Percentiles rank a stretch among this genome's conserved stretches.
phyloP scores from a whole-genome alignment of 2,888 invertebrate species.

The Ceramica pisi region DNA sequence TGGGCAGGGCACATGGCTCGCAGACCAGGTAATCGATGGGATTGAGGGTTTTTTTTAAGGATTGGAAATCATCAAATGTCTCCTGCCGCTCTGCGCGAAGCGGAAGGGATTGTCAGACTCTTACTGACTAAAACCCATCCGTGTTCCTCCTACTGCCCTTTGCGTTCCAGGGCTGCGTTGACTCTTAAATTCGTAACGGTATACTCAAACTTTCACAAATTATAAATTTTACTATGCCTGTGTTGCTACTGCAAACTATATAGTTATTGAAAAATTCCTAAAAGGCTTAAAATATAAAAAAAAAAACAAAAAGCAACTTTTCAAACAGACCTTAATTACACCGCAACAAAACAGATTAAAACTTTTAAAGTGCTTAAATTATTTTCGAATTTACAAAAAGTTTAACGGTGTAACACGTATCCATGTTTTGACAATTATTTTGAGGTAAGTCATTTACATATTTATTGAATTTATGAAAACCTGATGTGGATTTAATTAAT shows the following conservation, averaged over 20 bases:
- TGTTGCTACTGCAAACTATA: not conserved
- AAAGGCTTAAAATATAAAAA: slow-evolving; percentile 21
- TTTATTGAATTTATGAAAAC: not conserved
- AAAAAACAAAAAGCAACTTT: slow-evolving; percentile 19
- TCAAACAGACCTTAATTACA: slow-evolving; percentile 33
- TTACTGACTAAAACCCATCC: too few relatives aligned
- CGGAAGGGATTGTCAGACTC: too few relatives aligned
- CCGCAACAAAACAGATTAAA: slow-evolving; percentile 40
- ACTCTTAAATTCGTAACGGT: too few relatives aligned
- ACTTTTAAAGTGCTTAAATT: slow-evolving; percentile 39
- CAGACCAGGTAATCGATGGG: too few relatives aligned
- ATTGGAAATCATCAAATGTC: too few relatives aligned
- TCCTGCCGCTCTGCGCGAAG: too few relatives aligned
- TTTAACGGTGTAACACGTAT: slow-evolving; percentile 14
- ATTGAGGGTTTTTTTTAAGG: too few relatives aligned
- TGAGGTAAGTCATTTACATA: slow-evolving; percentile 4
- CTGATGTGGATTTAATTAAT: not conserved
- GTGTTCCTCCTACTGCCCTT: too few relatives aligned
- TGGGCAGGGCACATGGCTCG: too few relatives aligned
- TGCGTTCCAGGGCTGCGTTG: too few relatives aligned
- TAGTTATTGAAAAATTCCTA: slow-evolving; percentile 1
- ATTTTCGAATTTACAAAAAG: slow-evolving; percentile 15
- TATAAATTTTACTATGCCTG: too few relatives aligned
- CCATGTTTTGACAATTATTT: slow-evolving; percentile 13
- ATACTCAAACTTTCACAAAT: too few relatives aligned